Conservation (phyloP, 1,140 invertebrate species). For the Drosophila navojoa region DNA sequence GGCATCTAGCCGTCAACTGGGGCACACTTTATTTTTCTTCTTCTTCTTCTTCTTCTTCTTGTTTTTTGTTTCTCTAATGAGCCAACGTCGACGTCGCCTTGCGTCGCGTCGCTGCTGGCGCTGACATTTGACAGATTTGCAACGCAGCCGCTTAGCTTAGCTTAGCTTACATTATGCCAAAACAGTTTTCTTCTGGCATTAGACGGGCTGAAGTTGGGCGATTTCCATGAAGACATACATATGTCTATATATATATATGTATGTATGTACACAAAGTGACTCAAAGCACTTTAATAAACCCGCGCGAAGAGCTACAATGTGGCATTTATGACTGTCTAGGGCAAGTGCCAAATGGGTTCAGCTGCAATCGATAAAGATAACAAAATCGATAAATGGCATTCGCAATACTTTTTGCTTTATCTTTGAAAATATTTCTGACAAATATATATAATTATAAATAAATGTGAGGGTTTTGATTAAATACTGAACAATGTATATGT, state of each 20-base stretch:
- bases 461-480: no score
- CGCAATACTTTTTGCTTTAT: no score
- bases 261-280: no score
- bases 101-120: slow-evolving; percentile 53
- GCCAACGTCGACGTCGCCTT: slow-evolving; percentile 46
- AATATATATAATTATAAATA: no score
- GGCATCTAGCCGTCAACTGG: slow-evolving; percentile 14
- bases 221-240: not conserved
- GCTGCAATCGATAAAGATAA: not conserved
- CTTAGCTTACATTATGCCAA: slow-evolving; percentile 27
- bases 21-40: slow-evolving; percentile 9
- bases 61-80: slow-evolving; percentile 68
- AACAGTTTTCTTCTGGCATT: slow-evolving; percentile 60
- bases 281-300: not conserved
- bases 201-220: slow-evolving; percentile 24
- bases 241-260: no score
- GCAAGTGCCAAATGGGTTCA: not conserved
- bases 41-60: not conserved
- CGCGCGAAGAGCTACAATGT: not conserved
- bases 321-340: not conserved
- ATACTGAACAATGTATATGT: no score
- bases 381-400: no score
- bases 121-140: slow-evolving; percentile 81
- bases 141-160: slow-evolving; percentile 48
- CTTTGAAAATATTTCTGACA: no score